Evolutionary conservation across 1,140 invertebrate species (phyloP).

Genomic region (Solen grandis): DNA sequence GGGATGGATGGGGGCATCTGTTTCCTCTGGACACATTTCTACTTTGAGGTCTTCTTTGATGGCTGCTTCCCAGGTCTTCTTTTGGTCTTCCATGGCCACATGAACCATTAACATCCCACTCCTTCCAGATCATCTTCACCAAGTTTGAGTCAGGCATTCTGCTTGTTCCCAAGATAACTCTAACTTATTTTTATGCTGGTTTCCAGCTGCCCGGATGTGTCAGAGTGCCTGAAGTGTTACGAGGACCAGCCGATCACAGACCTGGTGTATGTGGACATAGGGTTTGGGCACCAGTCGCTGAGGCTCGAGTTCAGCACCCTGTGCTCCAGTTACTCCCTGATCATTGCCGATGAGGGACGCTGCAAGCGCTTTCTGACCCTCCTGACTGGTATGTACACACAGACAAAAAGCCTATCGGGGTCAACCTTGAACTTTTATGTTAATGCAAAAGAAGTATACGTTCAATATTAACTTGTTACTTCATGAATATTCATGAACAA

Average conservation of each 20-base stretch:
- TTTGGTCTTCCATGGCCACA: neutral
- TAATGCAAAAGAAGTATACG: too few relatives aligned
- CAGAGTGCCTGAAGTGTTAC: constrained; percentile 66
- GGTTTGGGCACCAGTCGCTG: constrained; percentile 73
- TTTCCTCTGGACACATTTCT: too few relatives aligned
- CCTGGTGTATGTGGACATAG: constrained; percentile 74
- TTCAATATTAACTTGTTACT: too few relatives aligned
- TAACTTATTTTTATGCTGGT: neutral
- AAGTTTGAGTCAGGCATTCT: neutral
- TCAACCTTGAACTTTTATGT: too few relatives aligned
- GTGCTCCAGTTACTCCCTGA: constrained; percentile 74
- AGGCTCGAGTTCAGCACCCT: constrained; percentile 76
- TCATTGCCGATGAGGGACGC: constrained; percentile 69
- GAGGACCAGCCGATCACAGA: constrained; percentile 76
- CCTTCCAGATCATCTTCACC: neutral
- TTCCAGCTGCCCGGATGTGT: constrained; percentile 11
- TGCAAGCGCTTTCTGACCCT: constrained; percentile 69
- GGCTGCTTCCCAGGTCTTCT: neutral
- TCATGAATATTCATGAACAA: too few relatives aligned
- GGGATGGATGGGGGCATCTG: too few relatives aligned
- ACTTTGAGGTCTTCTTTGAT: too few relatives aligned
- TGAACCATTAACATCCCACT: neutral
- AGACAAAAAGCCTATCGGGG: too few relatives aligned
- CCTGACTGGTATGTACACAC: constrained; percentile 70
- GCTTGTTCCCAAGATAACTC: neutral